Base-by-base conservation (phyloP, 2,888 invertebrate species). In the Acanthosoma haemorrhoidale region DNA sequence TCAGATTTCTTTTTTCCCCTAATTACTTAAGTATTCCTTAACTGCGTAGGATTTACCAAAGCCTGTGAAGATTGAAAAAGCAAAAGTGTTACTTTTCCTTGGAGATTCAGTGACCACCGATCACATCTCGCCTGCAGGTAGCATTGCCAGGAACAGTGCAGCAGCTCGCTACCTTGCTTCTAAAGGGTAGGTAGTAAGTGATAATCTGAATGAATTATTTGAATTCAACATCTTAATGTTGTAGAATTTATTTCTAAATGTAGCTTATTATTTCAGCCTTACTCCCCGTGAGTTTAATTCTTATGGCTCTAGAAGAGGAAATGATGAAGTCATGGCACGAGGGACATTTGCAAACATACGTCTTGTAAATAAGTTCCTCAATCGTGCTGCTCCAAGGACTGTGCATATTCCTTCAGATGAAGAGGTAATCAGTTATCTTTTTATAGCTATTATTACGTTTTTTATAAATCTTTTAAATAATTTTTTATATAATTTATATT, bases 301-400 rank as follows among this genome's bases (percentile, higher is more conserved):
- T 1, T 99, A 99, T 80, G 99, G 98, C 0, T 92, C 97, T 0
- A 87, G 98, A 5, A 88, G 98, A 75, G 99, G 98, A 39, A 96
- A 99, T 80, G 97, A 99, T 82, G 96, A 91, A 25, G 88, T 99
- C 6, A 99, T 99, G 98, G 89, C 91, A 0, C 87, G 98, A 58
- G 98, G 98, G 25, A 98, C 98, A 0, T 99, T 99, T 82, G 98
- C 98, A 43, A 99, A 99, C 82, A 97, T 97, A 78, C 89, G 98
- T 0, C 80, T 99, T 67, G 87, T 96, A 11, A 99, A 99, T 83
- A 95, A 94, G 80, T 87, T 96, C 77, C 81, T 90, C 69, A 82
- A 86, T 13, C 86, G 86, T 75, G 81, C 92, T 2, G 97, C 95
- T 4, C 94, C 97, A 1, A 84, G 85, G 76, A 97, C 98, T 3